A percentile compares a stretch with the other conserved stretches of the same genome.
These are phyloP conservation scores for Drosophila mercatorum DNA, from an alignment of 2,888 invertebrate genomes.

Conservation along the genomic window DNA sequence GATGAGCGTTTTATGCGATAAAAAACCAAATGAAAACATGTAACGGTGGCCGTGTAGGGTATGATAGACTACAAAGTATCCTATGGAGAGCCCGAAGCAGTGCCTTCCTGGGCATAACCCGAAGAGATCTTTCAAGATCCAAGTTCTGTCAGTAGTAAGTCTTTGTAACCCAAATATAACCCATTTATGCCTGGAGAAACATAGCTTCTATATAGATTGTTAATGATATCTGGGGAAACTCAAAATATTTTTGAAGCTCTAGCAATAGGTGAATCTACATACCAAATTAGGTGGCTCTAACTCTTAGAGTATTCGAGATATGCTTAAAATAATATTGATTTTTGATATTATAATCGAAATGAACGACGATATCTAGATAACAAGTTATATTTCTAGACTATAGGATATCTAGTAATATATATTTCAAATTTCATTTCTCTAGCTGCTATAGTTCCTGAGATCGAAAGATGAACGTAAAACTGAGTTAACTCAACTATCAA, in stretches of 20 bases:
- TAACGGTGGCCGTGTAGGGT: neutral
- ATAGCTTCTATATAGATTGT: too few species aligned
- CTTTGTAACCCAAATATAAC: neutral
- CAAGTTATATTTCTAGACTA: neutral
- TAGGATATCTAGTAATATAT: neutral
- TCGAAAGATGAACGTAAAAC: neutral
- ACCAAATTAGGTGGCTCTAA: neutral
- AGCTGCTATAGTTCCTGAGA: neutral
- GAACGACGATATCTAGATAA: neutral
- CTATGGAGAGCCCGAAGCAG: neutral
- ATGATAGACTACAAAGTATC: neutral
- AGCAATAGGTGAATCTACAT: neutral
- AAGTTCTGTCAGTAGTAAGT: neutral
- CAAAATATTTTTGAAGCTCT: too few species aligned
- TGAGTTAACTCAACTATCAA: too few species aligned
- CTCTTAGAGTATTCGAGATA: neutral
- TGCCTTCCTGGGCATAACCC: too few species aligned
- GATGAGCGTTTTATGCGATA: slow-evolving; percentile 64
- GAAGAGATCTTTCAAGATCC: neutral
- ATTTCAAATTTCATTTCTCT: neutral
- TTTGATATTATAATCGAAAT: neutral
- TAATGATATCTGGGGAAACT: too few species aligned
- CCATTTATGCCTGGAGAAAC: too few species aligned
- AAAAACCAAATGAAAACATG: slow-evolving; percentile 16
- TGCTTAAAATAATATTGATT: neutral